Evolutionary conservation across 2,888 invertebrate genomes (phyloP).

Genomic region (Cotesia congregata): DNA sequence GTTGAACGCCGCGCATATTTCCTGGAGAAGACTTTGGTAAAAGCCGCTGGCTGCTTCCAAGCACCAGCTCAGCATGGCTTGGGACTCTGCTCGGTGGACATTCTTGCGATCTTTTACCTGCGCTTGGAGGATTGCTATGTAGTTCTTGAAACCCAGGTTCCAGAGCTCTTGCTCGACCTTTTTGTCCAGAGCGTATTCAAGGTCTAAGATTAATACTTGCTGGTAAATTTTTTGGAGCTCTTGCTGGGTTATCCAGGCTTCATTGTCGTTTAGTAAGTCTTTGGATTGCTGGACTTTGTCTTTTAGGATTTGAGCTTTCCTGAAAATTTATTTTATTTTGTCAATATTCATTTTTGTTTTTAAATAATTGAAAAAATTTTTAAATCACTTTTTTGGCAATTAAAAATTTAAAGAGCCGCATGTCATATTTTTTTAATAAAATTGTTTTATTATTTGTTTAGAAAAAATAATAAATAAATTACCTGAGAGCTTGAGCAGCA

Average conservation of each 20-base stretch:
- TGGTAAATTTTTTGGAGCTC: conserved; percentile 69
- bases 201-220: conserved; percentile 80
- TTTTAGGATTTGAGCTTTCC: conserved; percentile 83
- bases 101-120: conserved; percentile 87
- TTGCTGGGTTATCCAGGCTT: conserved; percentile 72
- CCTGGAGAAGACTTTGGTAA: conserved; percentile 85
- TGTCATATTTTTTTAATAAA: no score
- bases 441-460: neutral
- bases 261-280: conserved; percentile 71
- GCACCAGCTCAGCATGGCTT: conserved; percentile 84
- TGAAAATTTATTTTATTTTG: conserved; percentile 55
- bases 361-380: no score
- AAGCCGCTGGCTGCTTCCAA: conserved; percentile 89
- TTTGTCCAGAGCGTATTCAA: conserved; percentile 89
- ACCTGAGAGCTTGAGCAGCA: conserved; percentile 83
- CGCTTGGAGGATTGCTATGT: conserved; percentile 84
- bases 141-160: conserved; percentile 90
- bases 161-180: conserved; percentile 92
- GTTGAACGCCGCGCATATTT: conserved; percentile 85
- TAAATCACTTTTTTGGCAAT: no score
- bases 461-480: conserved; percentile 49
- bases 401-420: no score
- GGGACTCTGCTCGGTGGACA: conserved; percentile 80
- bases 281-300: conserved; percentile 78
- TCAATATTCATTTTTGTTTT: no score